phyloP scores from a whole-genome alignment of 1,140 invertebrate species.

The Drosophila sulfurigaster region DNA sequence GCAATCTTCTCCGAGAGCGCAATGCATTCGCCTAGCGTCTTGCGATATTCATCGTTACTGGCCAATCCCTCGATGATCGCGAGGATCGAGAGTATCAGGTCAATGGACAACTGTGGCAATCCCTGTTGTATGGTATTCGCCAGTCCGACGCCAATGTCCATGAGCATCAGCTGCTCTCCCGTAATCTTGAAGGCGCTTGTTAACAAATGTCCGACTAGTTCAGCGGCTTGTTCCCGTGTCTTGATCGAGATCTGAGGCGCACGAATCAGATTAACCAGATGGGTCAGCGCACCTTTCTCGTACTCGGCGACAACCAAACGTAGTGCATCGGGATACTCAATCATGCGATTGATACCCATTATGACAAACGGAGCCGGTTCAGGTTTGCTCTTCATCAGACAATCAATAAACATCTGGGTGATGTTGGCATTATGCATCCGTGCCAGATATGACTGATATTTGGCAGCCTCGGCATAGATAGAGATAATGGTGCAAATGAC shows the following conservation, averaged over 20 bases:
- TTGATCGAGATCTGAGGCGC: conserved; percentile 55
- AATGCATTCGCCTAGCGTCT: conserved; percentile 28
- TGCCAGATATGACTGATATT: conserved; percentile 57
- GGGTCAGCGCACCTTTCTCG: conserved; percentile 33
- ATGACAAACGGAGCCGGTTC: conserved; percentile 62
- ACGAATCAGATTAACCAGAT: conserved; percentile 55
- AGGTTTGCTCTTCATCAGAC: conserved; percentile 57
- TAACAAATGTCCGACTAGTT: conserved; percentile 60
- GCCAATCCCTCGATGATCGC: conserved; percentile 67
- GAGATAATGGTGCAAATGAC: conserved; percentile 64
- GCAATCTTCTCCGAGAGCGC: conserved; percentile 66
- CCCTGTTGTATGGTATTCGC: conserved; percentile 54
- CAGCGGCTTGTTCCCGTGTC: conserved; percentile 67
- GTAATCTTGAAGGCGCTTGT: conserved; percentile 55
- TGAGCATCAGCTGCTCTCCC: conserved; percentile 26
- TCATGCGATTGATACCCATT: conserved; percentile 65
- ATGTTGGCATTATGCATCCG: conserved; percentile 60
- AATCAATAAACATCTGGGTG: conserved; percentile 63
- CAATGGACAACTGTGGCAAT: conserved; percentile 59
- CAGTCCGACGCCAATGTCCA: conserved; percentile 47
- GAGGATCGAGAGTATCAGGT: conserved; percentile 66
- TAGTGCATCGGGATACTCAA: conserved; percentile 50
- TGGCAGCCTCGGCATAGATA: conserved; percentile 71
- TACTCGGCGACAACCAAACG: conserved; percentile 60
- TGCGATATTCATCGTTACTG: conserved; percentile 68